Percentiles rank a stretch among this genome's conserved stretches.
Evolutionary conservation across 2,797 vertebrate genomes (phyloP).

Genomic region (Sternarchorhynchus goeldii): DNA sequence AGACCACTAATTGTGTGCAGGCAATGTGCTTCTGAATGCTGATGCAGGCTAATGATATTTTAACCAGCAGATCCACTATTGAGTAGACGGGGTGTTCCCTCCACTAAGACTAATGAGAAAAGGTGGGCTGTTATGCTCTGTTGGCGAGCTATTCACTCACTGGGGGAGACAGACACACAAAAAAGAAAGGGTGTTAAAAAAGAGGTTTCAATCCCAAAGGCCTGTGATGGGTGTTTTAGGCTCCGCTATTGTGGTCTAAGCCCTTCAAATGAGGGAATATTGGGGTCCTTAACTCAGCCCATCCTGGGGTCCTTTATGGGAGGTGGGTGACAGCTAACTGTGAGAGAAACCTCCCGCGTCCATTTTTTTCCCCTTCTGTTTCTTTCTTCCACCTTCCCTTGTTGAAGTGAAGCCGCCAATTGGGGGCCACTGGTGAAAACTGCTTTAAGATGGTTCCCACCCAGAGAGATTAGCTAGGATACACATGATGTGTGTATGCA

Average conservation of each 20-base stretch:
- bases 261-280: conserved; percentile 70
- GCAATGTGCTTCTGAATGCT: conserved; percentile 60
- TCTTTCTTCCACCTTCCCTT: conserved; percentile 53
- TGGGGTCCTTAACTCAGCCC: conserved; percentile 75
- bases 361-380: conserved; percentile 59
- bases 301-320: conserved; percentile 67
- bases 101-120: conserved; percentile 65
- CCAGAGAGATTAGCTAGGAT: conserved; percentile 62
- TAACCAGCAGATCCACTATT: conserved; percentile 60
- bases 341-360: conserved; percentile 73
- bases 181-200: conserved; percentile 55
- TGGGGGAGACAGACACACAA: conserved; percentile 57
- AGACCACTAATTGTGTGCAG: conserved; percentile 57
- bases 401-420: conserved; percentile 73
- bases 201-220: conserved; percentile 59
- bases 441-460: conserved; percentile 68
- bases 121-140: conserved; percentile 64
- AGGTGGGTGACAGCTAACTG: conserved; percentile 75
- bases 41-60: conserved; percentile 66
- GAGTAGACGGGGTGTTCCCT: conserved; percentile 60
- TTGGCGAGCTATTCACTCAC: conserved; percentile 61
- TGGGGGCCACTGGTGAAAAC: conserved; percentile 62
- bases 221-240: conserved; percentile 62
- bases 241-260: conserved; percentile 59
- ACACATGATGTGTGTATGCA: conserved; percentile 9